Base-by-base conservation (phyloP, 2,113 vertebrate genomes). In the Paramisgurnus dabryanus region DNA sequence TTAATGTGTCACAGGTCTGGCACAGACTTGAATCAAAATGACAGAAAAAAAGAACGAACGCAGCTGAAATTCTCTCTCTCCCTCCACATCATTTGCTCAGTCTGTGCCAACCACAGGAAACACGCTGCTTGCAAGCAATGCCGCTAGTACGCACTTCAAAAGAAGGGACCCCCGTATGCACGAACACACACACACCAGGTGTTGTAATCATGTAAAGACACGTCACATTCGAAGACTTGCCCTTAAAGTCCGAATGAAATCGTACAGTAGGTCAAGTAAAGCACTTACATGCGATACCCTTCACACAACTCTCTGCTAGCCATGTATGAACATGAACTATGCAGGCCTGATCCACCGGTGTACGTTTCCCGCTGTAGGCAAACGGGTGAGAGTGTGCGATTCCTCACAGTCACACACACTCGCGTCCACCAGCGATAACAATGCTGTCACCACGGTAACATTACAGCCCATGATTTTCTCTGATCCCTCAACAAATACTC, bases 401-500 rank as follows among this genome's bases (percentile, higher is more conserved):
- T 55, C 41, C 49, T 76, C 73, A 76, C 65, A 63, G 55, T 71
- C 73, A 66, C 65, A 60, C 73, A 76, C 79, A 71, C 68, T 7
- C 77, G 69, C 61, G 67, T 80, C 78, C 64, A 60, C 72, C 43
- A 15, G 77, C 5, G 80, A 81, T 84, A 83, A 79, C 80, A 81
- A 84, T 82, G 71, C 80, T 78, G 85, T 73, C 87, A 83, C 86
- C 85, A 81, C 86, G 86, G 85, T 85, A 86, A 89, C 85, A 87
- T 85, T 84, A 80, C 73, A 41, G 72, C 83, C 82, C 84, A 83
- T 84, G 82, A 84, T 82, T 86, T 82, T 78, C 82, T 61, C 78
- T 84, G 86, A 88, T 87, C 86, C 83, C 76, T 88, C 83, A 85
- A 84, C 83, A 86, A 87, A 88, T 87, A 87, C 83, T 83, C 80